Evolutionary conservation across 2,888 invertebrate species (phyloP).

Genomic region (Smittia aterrima): DNA sequence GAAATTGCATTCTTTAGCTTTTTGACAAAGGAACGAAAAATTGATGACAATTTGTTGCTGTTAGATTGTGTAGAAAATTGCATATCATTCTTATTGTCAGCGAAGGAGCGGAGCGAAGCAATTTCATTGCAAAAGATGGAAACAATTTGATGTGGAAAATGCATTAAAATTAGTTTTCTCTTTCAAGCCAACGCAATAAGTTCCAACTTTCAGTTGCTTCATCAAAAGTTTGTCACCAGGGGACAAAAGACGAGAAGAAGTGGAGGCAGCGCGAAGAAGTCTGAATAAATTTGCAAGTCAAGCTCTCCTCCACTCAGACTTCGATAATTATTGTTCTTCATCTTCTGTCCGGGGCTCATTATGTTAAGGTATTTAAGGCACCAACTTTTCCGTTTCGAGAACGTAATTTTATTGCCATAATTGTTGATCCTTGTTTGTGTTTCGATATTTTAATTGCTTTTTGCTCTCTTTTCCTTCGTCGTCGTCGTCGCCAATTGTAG

Average conservation of each 20-base stretch:
- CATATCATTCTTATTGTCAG: slow-evolving; percentile 32
- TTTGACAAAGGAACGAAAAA: slow-evolving; percentile 17
- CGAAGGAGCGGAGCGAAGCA: background rate
- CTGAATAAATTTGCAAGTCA: background rate
- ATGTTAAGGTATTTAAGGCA: slow-evolving; percentile 21
- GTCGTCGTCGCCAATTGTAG: slow-evolving; percentile 15
- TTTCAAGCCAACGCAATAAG: background rate
- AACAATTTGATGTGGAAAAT: slow-evolving; percentile 28
- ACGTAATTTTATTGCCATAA: slow-evolving; percentile 38
- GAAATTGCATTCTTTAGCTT: slow-evolving; percentile 1
- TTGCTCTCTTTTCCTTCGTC: background rate
- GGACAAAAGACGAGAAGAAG: background rate
- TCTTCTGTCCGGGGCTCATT: background rate
- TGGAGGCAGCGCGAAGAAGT: too few relatives aligned
- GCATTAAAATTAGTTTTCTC: slow-evolving; percentile 32
- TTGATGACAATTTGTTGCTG: slow-evolving; percentile 34
- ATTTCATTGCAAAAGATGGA: slow-evolving; percentile 20
- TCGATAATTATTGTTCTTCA: slow-evolving; percentile 4
- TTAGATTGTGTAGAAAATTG: slow-evolving; percentile 38
- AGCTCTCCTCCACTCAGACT: background rate
- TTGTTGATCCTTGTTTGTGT: slow-evolving; percentile 41
- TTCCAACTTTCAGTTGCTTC: slow-evolving; percentile 19
- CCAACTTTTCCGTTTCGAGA: slow-evolving; percentile 14
- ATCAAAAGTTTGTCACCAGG: background rate
- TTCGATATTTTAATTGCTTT: slow-evolving; percentile 42